Evolutionary conservation across 2,113 vertebrate species (phyloP).

Genomic region (Hipposideros armiger): DNA sequence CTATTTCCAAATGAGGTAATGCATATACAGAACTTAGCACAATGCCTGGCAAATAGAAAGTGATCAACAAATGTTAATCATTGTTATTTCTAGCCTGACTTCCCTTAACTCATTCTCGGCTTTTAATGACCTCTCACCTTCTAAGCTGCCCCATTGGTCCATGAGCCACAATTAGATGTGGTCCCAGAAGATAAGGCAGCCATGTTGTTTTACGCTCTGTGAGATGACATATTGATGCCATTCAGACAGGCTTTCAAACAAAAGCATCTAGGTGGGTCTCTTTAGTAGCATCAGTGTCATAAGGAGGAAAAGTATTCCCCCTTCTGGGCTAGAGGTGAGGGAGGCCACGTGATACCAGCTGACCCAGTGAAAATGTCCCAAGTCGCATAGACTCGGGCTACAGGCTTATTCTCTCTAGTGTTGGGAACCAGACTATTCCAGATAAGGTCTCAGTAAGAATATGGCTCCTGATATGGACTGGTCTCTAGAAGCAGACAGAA

Average conservation of each 20-base stretch:
- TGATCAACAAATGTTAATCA: neutral
- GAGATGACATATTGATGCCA: neutral
- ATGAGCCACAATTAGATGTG: neutral
- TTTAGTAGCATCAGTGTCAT: neutral
- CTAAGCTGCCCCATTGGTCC: neutral
- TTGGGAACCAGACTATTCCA: neutral
- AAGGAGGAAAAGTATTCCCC: neutral
- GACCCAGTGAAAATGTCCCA: neutral
- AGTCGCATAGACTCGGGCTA: neutral
- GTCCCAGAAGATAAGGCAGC: neutral
- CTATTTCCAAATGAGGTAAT: neutral
- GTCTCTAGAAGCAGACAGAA: neutral
- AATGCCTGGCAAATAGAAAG: neutral
- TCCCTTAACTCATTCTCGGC: neutral
- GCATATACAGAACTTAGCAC: neutral
- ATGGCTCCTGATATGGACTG: neutral
- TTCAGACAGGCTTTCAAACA: neutral
- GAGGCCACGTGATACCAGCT: neutral
- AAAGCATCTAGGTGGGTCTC: neutral
- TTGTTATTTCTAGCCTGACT: neutral
- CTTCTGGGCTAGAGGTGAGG: neutral
- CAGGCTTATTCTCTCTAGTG: neutral
- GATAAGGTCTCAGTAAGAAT: neutral
- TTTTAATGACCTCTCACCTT: neutral
- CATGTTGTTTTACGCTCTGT: neutral